A percentile compares a stretch with the other conserved stretches of the same genome.
phyloP scores from a whole-genome alignment of 2,113 vertebrate species.

The Pygoscelis antarcticus region DNA sequence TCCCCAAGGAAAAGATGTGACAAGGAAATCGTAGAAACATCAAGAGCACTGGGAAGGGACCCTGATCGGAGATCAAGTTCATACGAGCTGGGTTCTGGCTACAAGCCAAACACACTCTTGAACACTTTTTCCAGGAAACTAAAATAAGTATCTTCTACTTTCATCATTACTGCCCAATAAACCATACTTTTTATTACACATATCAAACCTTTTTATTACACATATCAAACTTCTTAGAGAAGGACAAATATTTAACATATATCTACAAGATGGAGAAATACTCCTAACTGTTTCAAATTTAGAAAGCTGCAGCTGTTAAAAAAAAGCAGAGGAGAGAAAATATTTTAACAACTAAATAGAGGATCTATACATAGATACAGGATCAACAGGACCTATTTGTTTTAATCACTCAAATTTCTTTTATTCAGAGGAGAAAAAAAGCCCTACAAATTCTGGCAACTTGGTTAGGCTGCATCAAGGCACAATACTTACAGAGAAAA shows the following conservation, averaged over 20 bases:
- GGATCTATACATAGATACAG: background rate
- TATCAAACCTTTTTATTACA: slow-evolving; percentile 31
- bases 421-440: background rate
- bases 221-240: background rate
- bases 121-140: background rate
- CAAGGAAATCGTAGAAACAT: background rate
- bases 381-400: background rate
- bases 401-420: background rate
- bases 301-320: background rate
- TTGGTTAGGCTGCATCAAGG: background rate
- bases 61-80: background rate
- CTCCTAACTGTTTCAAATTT: background rate
- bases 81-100: background rate
- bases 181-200: slow-evolving; percentile 34
- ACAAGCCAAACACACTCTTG: background rate
- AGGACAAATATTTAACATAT: background rate
- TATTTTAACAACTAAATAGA: background rate
- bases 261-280: background rate
- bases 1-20: background rate
- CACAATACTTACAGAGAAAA: background rate
- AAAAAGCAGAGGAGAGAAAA: background rate
- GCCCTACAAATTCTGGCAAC: background rate
- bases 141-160: background rate
- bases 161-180: slow-evolving; percentile 46
- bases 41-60: background rate